Conservation (phyloP, 2,888 invertebrate species). For the Brachypterus glaber region DNA sequence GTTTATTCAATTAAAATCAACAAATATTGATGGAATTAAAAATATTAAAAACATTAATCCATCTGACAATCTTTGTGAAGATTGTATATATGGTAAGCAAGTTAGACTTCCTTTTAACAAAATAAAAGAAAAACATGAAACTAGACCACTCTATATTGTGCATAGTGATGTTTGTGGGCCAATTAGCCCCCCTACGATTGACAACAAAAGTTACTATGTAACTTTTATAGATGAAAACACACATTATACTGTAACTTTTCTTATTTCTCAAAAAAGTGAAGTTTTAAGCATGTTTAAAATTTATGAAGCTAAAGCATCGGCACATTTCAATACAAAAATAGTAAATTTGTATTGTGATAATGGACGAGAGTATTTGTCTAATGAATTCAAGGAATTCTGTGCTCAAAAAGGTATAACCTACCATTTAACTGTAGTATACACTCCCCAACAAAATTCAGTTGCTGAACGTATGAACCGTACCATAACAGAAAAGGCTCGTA, state of each 20-base stretch:
- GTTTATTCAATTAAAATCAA: conserved; percentile 11
- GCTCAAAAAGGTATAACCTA: neutral
- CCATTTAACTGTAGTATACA: conserved; percentile 5
- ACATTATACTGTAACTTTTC: conserved; percentile 15
- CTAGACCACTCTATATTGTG: neutral
- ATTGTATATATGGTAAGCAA: conserved; percentile 7
- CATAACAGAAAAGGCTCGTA: conserved; percentile 24
- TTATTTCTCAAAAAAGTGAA: conserved; percentile 16
- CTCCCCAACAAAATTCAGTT: conserved; percentile 19
- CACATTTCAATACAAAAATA: conserved; percentile 11
- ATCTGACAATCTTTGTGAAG: neutral
- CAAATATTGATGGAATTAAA: conserved; percentile 6
- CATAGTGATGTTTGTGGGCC: neutral
- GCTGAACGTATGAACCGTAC: conserved; percentile 13
- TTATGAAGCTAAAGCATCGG: conserved; percentile 15
- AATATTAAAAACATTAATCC: conserved; percentile 10
- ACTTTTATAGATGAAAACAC: conserved; percentile 1
- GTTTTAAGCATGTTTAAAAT: conserved; percentile 14
- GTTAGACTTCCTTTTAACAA: neutral
- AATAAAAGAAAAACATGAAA: neutral
- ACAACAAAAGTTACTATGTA: conserved; percentile 15
- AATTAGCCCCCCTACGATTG: conserved; percentile 20
- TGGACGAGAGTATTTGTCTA: no score
- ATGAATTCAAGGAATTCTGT: neutral
- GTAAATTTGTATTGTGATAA: neutral